Evolutionary conservation across 2,888 invertebrate species (phyloP), one percentile per base, ranked within the genome.

Genomic region (Athetis lepigone): DNA sequence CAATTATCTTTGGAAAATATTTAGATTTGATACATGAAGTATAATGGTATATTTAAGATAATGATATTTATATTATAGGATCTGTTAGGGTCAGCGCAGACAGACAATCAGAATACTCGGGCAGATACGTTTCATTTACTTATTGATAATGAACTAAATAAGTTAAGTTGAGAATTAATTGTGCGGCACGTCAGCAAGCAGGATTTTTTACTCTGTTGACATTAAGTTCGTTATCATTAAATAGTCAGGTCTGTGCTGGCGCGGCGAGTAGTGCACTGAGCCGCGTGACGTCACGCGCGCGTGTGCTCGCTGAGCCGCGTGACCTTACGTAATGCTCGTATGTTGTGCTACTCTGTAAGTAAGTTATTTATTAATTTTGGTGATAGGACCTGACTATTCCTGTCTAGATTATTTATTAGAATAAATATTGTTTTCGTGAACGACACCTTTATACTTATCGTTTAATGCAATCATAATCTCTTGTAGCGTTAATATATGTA

Each of bases 11-110:
- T 83, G 59, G 61, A 82, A 81, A 83, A 72, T 70, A 80, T 87
- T 84, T 88, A 90, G 87, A 88, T 91, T 90, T 89, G 88, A 88
- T 89, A 91, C 86, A 74, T 77, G 80, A 70, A 78, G 66, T 77
- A 72, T 73, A 73, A 68, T 70, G 63, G 61, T 60, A 68, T 70
- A 73, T 77, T 16, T 65, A 72, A 68, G 63, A 42, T 29, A 13
- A 56, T 36, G 25, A 25, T 40, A 19, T 6, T 33, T 11, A 11
- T 7, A 33, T 4, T 33, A 33, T 33, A 33, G 11, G 33, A 29
- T 29, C 29, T 2, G 29, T 29, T 29, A 29, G 29, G 29, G 29
- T 29, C 9, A 29, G 29, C 29, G 9, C 29, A 29, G 29, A 29
- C 33, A 33, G 13, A 33, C n/a, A n/a, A n/a, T n/a, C n/a, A n/a